Percentiles rank a stretch among this genome's conserved stretches.
Evolutionary conservation across 2,888 invertebrate genomes (phyloP).

Genomic region (Clusia tigrina): DNA sequence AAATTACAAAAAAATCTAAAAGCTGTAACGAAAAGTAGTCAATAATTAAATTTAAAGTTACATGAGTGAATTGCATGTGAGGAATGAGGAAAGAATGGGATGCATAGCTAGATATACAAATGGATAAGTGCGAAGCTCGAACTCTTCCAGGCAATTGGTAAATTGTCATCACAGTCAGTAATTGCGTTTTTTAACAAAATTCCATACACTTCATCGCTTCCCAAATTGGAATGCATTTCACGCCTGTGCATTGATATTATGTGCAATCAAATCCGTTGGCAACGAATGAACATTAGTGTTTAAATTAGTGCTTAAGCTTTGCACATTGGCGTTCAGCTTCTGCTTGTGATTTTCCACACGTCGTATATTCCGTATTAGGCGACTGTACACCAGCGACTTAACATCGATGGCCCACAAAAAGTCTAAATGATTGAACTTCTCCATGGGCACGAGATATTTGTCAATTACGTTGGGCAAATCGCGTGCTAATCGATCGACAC

Average conservation of each 20-base stretch:
- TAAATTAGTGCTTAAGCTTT: conserved; percentile 23
- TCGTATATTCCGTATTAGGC: conserved; percentile 57
- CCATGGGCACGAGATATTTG: conserved; percentile 68
- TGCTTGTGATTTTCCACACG: conserved; percentile 59
- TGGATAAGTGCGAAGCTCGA: neutral
- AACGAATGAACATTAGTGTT: neutral
- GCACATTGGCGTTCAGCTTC: conserved; percentile 49
- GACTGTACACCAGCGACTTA: conserved; percentile 65
- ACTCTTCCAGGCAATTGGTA: conserved; percentile 41
- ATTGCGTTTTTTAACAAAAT: conserved; percentile 15
- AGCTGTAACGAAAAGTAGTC: no score
- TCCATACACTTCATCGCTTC: no score
- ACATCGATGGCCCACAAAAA: conserved; percentile 69
- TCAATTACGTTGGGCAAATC: conserved; percentile 68
- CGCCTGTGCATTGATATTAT: neutral
- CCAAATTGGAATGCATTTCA: neutral
- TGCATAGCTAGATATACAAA: neutral
- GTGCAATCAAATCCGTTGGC: no score
- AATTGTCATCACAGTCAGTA: conserved; percentile 57
- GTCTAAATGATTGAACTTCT: conserved; percentile 69
- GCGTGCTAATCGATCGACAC: conserved; percentile 67
- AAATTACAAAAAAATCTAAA: no score
- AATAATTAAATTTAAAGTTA: no score
- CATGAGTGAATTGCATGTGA: no score
- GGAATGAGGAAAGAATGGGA: neutral